Evolutionary conservation across 1,140 invertebrate genomes (phyloP).

Genomic region (Lasioglossum albipes): DNA sequence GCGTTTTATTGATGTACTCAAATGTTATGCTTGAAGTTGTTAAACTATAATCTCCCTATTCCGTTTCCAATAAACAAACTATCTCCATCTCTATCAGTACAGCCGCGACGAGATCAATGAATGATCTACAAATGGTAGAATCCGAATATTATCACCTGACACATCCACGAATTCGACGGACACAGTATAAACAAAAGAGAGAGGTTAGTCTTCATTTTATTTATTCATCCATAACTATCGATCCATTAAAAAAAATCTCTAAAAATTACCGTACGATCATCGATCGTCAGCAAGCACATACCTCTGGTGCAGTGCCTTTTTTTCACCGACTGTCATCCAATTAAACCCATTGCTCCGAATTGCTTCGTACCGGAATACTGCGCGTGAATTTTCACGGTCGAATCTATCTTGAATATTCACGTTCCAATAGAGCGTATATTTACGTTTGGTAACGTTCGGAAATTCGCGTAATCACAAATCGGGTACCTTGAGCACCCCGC

Average conservation of each 20-base stretch:
- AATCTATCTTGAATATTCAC: neutral
- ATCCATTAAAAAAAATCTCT: neutral
- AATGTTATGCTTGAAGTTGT: too few species aligned
- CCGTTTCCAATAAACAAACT: too few species aligned
- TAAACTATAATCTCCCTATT: too few species aligned
- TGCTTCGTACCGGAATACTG: slow-evolving; percentile 1
- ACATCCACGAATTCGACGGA: neutral
- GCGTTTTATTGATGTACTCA: too few species aligned
- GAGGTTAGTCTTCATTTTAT: slow-evolving; percentile 16
- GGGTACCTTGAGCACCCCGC: too few species aligned
- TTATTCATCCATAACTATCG: neutral
- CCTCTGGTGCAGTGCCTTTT: slow-evolving; percentile 7
- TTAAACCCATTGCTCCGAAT: slow-evolving; percentile 29
- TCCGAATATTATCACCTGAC: neutral
- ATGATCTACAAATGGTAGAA: neutral
- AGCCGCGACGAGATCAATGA: too few species aligned
- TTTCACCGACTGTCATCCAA: slow-evolving; percentile 24
- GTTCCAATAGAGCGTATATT: neutral
- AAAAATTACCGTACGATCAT: neutral
- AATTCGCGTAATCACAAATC: slow-evolving; percentile 54
- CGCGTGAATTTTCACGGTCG: neutral
- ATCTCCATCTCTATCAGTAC: too few species aligned
- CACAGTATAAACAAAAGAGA: slow-evolving; percentile 8
- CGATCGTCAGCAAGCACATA: slow-evolving; percentile 7
- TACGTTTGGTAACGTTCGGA: slow-evolving; percentile 9